A percentile compares a stretch with the other conserved stretches of the same genome.
Conservation (phyloP, 2,888 invertebrate species). For the Cheilosia variabilis region DNA sequence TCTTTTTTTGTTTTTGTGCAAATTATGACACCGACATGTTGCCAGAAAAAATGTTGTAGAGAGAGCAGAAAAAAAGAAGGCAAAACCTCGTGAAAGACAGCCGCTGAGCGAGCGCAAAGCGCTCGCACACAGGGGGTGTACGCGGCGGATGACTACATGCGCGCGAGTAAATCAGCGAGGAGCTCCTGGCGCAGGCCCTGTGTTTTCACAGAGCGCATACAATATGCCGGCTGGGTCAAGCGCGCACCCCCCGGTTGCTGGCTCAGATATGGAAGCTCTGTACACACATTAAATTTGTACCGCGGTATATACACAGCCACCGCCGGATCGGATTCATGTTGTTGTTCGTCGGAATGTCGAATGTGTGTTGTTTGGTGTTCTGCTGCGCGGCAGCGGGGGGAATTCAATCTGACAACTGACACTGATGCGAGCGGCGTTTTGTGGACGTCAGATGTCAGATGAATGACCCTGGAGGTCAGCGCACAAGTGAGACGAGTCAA, state of each 20-base stretch:
- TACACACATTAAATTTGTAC: slow-evolving; percentile 63
- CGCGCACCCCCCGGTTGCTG: slow-evolving; percentile 45
- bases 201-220: slow-evolving; percentile 2
- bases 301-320: slow-evolving; percentile 21
- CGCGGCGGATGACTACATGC: slow-evolving; percentile 30
- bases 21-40: slow-evolving; percentile 74
- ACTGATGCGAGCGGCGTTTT: slow-evolving; percentile 38
- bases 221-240: slow-evolving; percentile 37
- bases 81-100: slow-evolving; percentile 51
- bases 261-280: slow-evolving; percentile 50
- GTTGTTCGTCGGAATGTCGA: slow-evolving; percentile 61
- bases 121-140: slow-evolving; percentile 35
- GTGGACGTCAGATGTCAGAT: neutral
- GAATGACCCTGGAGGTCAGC: slow-evolving; percentile 44
- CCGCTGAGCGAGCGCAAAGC: slow-evolving; percentile 64
- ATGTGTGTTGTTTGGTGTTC: slow-evolving; percentile 48
- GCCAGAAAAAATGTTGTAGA: slow-evolving; percentile 58
- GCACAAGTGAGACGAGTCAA: slow-evolving; percentile 61
- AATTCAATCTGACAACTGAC: slow-evolving; percentile 31
- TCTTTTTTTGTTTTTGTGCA: slow-evolving; percentile 37
- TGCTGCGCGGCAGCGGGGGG: slow-evolving; percentile 8
- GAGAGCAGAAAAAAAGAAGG: neutral
- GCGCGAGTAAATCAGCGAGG: slow-evolving; percentile 53
- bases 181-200: slow-evolving; percentile 54
- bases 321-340: slow-evolving; percentile 53